phyloP scores from a whole-genome alignment of 2,113 vertebrate genomes.

The Onychorhynchus coronatus region DNA sequence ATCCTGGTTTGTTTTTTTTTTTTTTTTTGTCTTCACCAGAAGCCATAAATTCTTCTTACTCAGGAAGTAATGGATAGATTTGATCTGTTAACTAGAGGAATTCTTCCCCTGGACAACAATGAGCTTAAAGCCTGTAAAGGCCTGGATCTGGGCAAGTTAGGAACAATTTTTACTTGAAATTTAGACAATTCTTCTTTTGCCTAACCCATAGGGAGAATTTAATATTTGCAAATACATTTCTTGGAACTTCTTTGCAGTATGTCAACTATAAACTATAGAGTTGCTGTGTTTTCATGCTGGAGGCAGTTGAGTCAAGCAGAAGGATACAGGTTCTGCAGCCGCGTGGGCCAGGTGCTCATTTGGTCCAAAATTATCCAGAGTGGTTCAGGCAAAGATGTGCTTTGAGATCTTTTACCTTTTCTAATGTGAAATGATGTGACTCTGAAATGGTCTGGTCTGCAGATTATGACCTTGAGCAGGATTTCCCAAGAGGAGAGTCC shows the following conservation, averaged over 20 bases:
- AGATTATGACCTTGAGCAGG: neutral
- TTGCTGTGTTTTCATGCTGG: neutral
- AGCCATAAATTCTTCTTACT: neutral
- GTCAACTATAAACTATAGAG: accelerated
- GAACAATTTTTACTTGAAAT: neutral
- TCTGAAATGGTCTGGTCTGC: neutral
- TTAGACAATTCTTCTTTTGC: neutral
- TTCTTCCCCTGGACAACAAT: neutral
- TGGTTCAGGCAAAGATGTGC: neutral
- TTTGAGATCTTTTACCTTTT: neutral
- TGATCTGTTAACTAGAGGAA: neutral
- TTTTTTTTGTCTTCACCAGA: neutral
- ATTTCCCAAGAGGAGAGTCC: neutral
- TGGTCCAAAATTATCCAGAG: neutral
- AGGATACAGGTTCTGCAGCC: neutral
- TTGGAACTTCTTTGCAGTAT: neutral
- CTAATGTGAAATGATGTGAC: accelerated
- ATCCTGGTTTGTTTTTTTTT: neutral
- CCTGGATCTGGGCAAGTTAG: neutral
- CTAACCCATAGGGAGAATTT: neutral
- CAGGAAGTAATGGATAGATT: neutral
- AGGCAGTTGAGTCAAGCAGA: neutral
- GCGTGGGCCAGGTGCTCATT: accelerated
- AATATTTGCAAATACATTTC: neutral
- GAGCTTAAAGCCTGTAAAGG: neutral